phyloP scores from a whole-genome alignment of 2,888 invertebrate genomes.

The Platycnemis pennipes region DNA sequence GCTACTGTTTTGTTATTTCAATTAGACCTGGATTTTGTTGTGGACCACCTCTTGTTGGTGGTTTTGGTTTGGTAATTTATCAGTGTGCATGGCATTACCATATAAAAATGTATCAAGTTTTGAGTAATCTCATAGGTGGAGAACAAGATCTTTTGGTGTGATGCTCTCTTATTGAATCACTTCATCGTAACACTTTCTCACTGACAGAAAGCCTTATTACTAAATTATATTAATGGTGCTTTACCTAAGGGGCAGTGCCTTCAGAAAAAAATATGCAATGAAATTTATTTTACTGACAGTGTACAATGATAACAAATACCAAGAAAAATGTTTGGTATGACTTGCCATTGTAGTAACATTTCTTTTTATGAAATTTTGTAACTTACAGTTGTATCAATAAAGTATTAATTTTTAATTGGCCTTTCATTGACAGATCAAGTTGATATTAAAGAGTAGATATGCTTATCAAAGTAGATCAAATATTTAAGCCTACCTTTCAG shows the following conservation, averaged over 20 bases:
- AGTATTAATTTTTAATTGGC: background rate
- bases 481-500: too few relatives aligned
- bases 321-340: constrained; percentile 18
- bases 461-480: too few relatives aligned
- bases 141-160: background rate
- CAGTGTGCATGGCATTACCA: background rate
- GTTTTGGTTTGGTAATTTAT: background rate
- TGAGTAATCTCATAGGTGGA: background rate
- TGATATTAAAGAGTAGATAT: too few relatives aligned
- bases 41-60: background rate
- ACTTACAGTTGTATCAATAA: constrained; percentile 27
- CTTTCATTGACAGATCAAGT: background rate
- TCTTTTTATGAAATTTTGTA: constrained; percentile 36
- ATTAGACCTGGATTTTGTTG: background rate
- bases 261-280: background rate
- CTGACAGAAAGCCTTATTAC: constrained; percentile 29
- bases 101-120: background rate
- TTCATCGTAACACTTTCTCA: constrained; percentile 21
- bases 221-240: constrained; percentile 53
- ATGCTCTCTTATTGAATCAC: constrained; percentile 2
- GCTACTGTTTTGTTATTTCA: background rate
- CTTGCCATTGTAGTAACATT: constrained; percentile 36
- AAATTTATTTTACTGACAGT: constrained; percentile 47
- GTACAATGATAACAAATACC: constrained; percentile 55
- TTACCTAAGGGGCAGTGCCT: constrained; percentile 16